A percentile compares a stretch with the other conserved stretches of the same genome.
phyloP scores from a whole-genome alignment of 2,113 vertebrate species.

The Gallinago jamesoni region DNA sequence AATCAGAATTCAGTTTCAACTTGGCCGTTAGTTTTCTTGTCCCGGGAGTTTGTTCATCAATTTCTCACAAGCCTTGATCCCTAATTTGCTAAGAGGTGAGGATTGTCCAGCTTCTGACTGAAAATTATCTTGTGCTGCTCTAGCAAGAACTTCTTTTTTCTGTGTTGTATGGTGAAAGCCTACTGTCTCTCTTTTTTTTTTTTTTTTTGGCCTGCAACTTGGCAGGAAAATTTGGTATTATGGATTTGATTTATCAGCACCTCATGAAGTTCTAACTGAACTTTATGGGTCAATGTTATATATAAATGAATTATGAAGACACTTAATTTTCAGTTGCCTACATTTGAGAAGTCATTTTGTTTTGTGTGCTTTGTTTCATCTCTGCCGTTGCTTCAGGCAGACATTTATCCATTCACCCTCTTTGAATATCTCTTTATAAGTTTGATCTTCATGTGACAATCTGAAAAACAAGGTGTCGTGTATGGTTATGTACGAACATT shows the following conservation, averaged over 20 bases:
- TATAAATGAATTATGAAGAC: neutral
- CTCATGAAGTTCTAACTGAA: neutral
- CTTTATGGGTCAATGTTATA: neutral
- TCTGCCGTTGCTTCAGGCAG: neutral
- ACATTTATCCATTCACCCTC: neutral
- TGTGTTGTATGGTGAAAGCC: neutral
- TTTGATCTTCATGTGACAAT: neutral
- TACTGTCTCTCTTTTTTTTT: too few species aligned
- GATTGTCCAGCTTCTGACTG: neutral
- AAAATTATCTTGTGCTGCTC: neutral
- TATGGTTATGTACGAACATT: neutral
- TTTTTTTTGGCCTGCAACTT: neutral
- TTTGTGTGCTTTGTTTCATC: neutral
- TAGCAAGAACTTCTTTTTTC: neutral
- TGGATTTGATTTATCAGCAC: neutral
- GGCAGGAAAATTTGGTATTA: neutral
- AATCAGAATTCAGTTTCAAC: neutral
- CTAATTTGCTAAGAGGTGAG: neutral
- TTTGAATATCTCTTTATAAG: neutral
- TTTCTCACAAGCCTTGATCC: neutral
- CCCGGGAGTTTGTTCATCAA: neutral
- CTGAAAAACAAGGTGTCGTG: neutral
- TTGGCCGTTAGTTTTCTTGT: neutral
- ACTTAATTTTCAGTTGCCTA: neutral
- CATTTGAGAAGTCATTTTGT: neutral